Base-by-base conservation (phyloP, 2,797 vertebrate genomes). In the Scolopax rusticola region DNA sequence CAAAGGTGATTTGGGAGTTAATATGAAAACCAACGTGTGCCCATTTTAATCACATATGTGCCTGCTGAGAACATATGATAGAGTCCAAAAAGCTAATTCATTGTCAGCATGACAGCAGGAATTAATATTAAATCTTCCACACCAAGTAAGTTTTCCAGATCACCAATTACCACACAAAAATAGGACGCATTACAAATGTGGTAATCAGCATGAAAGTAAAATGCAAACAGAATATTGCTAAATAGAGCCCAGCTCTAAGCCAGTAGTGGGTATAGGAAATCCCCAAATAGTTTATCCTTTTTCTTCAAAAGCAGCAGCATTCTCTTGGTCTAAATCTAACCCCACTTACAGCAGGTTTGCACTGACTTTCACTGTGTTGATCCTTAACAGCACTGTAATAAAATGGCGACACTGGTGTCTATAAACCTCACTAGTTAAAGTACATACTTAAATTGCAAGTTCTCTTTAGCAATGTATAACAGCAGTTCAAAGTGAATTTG, bases 1-100 rank as follows among this genome's bases (percentile, higher is more conserved):
- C 86, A 92, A 93, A 93, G 94, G 94, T 80, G 85, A 88, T 85
- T 92, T 74, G 69, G 82, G 53, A 63, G 83, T 85, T 94, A 94
- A 96, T 95, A 89, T 21, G 81, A 95, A 96, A 95, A 90, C 64
- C 80, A 75, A 89, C 1, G 0, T 88, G 95, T 47, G 65, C 56
- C 80, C 61, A 15, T 91, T 97, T 97, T 96, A 97, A 97, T 97
- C 96, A 97, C 95, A 91, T 65, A 91, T 59, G 54, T 92, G 79
- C 96, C 96, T 96, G 89, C 96, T 96, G 97, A 97, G 97, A 94
- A 96, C 95, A 94, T 84, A 94, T 74, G 94, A 97, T 11, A 47
- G 79, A 95, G 90, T 73, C 96, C 91, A 90, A 84, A 87, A 95
- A 94, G 92, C 50, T 97, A 95, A 97, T 97, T 95, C 96, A 54